A percentile compares a stretch with the other conserved stretches of the same genome.
Evolutionary conservation across 2,888 invertebrate species (phyloP).

Genomic region (Drosophila emarginata): DNA sequence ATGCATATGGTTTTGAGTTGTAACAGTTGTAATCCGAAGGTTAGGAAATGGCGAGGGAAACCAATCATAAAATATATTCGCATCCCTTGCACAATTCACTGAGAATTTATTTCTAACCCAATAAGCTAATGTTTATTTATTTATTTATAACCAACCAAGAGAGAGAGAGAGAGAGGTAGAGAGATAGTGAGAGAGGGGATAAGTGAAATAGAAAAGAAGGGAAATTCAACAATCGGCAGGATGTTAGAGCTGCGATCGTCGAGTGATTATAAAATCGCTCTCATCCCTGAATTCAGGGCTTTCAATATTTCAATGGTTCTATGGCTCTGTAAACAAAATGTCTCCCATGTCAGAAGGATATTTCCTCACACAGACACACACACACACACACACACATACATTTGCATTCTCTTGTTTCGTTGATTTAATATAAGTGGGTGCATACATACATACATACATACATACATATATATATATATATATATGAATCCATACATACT

Average conservation of each 20-base stretch:
- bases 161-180: background rate
- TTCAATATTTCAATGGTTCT: conserved; percentile 23
- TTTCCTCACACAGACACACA: conserved; percentile 31
- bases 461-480: conserved; percentile 1
- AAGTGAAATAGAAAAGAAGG: background rate
- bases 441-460: conserved; percentile 21
- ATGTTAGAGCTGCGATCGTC: conserved; percentile 38
- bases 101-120: conserved; percentile 40
- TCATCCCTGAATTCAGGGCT: conserved; percentile 25
- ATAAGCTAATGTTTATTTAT: conserved; percentile 55
- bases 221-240: conserved; percentile 31
- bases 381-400: background rate
- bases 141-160: conserved; percentile 25
- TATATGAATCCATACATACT: conserved; percentile 16
- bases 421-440: conserved; percentile 33
- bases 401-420: conserved; percentile 24
- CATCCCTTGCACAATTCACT: conserved; percentile 22
- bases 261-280: conserved; percentile 41
- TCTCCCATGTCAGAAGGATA: conserved; percentile 51
- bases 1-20: no score
- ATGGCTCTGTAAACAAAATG: conserved; percentile 50
- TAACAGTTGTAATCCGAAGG: background rate
- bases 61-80: background rate
- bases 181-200: background rate
- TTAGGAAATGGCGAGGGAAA: background rate